Percentiles rank a stretch among this genome's conserved stretches.
Conservation (phyloP, 2,113 vertebrate species). For the Dasyornis broadbenti region DNA sequence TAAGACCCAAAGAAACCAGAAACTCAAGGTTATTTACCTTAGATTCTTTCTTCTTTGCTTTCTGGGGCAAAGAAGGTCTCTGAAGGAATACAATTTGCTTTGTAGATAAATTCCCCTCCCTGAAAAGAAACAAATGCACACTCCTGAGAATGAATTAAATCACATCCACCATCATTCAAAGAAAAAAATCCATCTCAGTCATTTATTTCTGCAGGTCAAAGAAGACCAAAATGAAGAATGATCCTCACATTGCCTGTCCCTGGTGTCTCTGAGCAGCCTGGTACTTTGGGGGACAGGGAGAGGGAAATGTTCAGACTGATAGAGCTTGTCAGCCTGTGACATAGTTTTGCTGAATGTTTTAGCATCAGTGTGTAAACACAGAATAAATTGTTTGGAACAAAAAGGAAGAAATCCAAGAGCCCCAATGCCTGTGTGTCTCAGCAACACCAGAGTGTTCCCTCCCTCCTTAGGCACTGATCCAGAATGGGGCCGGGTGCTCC, state of each 20-base stretch:
- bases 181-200: neutral
- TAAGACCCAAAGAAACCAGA: neutral
- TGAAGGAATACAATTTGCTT: conserved; percentile 98
- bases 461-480: fast-evolving
- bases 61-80: conserved; percentile 89
- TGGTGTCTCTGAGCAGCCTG: neutral
- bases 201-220: conserved; percentile 17
- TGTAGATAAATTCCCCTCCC: conserved; percentile 92
- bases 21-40: conserved; percentile 79
- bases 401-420: neutral
- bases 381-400: neutral
- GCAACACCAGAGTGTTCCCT: fast-evolving
- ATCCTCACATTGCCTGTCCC: neutral
- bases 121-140: conserved; percentile 69
- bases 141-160: conserved; percentile 26
- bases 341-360: conserved; percentile 1
- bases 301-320: neutral
- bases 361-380: neutral
- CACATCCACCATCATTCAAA: neutral
- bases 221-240: conserved; percentile 18
- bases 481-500: neutral
- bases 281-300: neutral
- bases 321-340: neutral
- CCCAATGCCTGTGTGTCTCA: neutral
- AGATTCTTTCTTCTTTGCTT: conserved; percentile 86